A percentile compares a stretch with the other conserved stretches of the same genome.
Conservation (phyloP, 1,140 invertebrate genomes). For the Drosophila littoralis region DNA sequence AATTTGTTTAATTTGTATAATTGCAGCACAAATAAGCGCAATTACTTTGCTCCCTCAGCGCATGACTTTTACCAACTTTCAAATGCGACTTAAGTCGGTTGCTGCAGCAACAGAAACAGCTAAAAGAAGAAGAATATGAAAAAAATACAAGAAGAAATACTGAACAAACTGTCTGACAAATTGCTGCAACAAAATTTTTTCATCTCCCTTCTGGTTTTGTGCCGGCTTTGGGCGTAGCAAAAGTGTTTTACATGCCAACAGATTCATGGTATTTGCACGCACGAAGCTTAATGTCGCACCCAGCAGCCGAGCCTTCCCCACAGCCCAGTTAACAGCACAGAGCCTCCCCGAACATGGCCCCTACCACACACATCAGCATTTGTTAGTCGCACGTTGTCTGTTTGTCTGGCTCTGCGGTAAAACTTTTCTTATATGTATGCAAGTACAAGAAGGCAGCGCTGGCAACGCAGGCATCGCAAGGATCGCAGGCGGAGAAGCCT, state of each 20-base stretch:
- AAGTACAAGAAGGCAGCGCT: constrained; percentile 20
- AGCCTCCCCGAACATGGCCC: constrained; percentile 5
- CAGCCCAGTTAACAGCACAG: constrained; percentile 5
- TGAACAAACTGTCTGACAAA: constrained; percentile 79
- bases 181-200: constrained; percentile 74
- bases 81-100: constrained; percentile 71
- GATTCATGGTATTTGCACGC: constrained; percentile 82
- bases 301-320: constrained; percentile 15
- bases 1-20: constrained; percentile 72
- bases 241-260: constrained; percentile 82
- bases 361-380: constrained; percentile 52
- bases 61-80: constrained; percentile 66
- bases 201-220: constrained; percentile 41
- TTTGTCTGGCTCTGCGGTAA: constrained; percentile 78
- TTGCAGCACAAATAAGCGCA: constrained; percentile 72
- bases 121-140: not conserved
- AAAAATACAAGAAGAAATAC: constrained; percentile 58
- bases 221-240: constrained; percentile 77
- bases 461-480: not conserved
- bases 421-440: constrained; percentile 77
- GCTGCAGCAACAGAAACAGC: constrained; percentile 13
- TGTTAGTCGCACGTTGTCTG: constrained; percentile 77
- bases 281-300: constrained; percentile 80
- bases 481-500: constrained; percentile 11
- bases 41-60: constrained; percentile 44